Evolutionary conservation across 2,797 vertebrate species (phyloP).

Genomic region (Hydrocynus forskahlii): DNA sequence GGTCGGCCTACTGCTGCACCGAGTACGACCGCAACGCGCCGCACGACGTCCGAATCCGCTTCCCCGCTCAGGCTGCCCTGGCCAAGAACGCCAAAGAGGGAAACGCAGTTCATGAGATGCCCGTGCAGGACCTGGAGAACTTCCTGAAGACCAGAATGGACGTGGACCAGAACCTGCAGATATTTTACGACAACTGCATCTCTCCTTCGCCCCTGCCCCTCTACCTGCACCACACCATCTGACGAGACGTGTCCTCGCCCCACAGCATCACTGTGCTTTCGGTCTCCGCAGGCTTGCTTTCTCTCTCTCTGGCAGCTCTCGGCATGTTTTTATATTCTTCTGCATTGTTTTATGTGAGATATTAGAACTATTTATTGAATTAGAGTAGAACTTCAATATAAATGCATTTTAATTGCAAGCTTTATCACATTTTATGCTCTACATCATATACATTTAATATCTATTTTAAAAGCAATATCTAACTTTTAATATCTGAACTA

Average conservation of each 20-base stretch:
- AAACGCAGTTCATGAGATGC: slow-evolving; percentile 69
- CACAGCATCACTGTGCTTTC: not conserved
- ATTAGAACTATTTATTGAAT: not conserved
- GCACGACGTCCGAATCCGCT: slow-evolving; percentile 64
- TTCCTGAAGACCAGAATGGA: slow-evolving; percentile 68
- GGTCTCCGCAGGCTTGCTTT: not conserved
- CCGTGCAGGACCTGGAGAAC: slow-evolving; percentile 69
- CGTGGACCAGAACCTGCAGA: slow-evolving; percentile 72
- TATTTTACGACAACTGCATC: slow-evolving; percentile 77
- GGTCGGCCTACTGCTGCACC: slow-evolving; percentile 77
- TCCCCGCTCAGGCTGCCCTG: slow-evolving; percentile 67
- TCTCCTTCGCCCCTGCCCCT: slow-evolving; percentile 75
- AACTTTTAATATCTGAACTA: not conserved
- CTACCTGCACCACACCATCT: slow-evolving; percentile 72
- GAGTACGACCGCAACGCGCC: slow-evolving; percentile 74
- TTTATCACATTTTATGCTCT: not conserved
- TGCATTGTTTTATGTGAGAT: not conserved
- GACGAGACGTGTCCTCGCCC: slow-evolving; percentile 3
- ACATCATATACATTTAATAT: not conserved
- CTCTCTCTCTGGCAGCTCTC: not conserved
- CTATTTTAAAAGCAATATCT: not conserved
- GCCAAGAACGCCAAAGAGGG: slow-evolving; percentile 73
- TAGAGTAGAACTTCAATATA: not conserved
- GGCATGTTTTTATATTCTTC: not conserved
- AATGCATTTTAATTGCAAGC: not conserved